Percentiles rank a stretch among this genome's conserved stretches.
phyloP scores from a whole-genome alignment of 2,888 invertebrate species.

The Ectobius pallidus region DNA sequence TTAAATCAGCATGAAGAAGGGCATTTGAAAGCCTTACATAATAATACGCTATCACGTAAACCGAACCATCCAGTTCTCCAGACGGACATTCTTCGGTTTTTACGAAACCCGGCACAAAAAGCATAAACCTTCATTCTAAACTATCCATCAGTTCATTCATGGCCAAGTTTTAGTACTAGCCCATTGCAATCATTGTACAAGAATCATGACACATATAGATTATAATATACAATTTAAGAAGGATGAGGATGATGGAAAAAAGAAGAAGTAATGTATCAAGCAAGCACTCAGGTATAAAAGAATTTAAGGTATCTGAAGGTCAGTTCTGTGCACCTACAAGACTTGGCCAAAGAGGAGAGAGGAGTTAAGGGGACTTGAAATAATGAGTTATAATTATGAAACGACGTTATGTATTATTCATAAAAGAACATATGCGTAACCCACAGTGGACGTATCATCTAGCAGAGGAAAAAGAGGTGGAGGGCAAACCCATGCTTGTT shows the following conservation, averaged over 20 bases:
- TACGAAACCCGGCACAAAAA: background rate
- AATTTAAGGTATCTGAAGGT: constrained; percentile 34
- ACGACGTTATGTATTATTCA: constrained; percentile 25
- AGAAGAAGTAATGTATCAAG: background rate
- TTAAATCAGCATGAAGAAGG: background rate
- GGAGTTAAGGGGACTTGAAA: background rate
- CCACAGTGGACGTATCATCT: background rate
- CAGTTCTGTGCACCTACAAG: constrained; percentile 17
- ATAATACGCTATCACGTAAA: background rate
- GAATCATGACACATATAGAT: constrained; percentile 21
- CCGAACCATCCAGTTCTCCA: background rate
- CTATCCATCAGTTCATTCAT: background rate
- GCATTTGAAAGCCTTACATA: background rate
- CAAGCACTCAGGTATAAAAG: constrained; percentile 18
- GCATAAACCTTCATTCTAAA: background rate
- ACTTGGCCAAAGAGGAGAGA: background rate
- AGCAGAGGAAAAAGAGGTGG: too few relatives aligned
- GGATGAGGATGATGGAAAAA: background rate
- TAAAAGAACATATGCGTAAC: constrained; percentile 16
- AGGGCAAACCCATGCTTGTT: background rate
- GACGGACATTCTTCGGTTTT: background rate
- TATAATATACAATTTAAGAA: constrained; percentile 4
- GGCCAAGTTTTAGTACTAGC: too few relatives aligned
- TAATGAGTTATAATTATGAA: constrained; percentile 30
- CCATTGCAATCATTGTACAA: background rate